Conservation (phyloP, 2,888 invertebrate species). For the Rosalia funebris region DNA sequence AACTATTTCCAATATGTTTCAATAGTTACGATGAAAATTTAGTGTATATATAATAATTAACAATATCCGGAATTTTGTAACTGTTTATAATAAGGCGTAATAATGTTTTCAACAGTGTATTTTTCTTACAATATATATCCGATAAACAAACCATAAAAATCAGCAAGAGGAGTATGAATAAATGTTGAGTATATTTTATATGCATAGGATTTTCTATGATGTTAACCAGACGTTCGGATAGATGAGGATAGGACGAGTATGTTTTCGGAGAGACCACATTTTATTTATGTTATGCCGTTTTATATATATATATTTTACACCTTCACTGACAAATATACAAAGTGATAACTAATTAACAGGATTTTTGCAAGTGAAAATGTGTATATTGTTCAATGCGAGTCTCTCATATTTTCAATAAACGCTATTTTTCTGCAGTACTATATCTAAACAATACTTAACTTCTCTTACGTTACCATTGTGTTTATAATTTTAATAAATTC, state of each 20-base stretch:
- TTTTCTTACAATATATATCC: conserved; percentile 31
- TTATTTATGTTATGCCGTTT: conserved; percentile 7
- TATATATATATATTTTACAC: conserved; percentile 9
- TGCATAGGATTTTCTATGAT: conserved; percentile 23
- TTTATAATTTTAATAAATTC: too few species aligned
- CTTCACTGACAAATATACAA: conserved; percentile 10
- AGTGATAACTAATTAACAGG: conserved; percentile 8
- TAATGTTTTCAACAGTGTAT: conserved; percentile 36
- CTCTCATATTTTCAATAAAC: too few species aligned
- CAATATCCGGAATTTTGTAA: conserved; percentile 36
- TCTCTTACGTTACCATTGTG: too few species aligned
- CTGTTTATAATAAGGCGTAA: conserved; percentile 32
- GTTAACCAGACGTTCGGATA: conserved; percentile 13
- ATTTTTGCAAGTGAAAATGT: background rate
- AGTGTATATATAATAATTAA: conserved; percentile 39
- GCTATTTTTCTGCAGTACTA: too few species aligned
- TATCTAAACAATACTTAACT: too few species aligned
- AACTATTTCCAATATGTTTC: conserved; percentile 21
- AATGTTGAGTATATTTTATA: conserved; percentile 24
- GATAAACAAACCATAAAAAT: conserved; percentile 26
- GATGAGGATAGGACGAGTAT: conserved; percentile 12
- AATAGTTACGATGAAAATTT: conserved; percentile 32
- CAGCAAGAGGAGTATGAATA: conserved; percentile 25
- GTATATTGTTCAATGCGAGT: background rate
- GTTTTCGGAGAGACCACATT: conserved; percentile 8